Percentiles rank a stretch among this genome's conserved stretches.
Conservation (phyloP, 2,797 vertebrate species). For the Psittacula echo region DNA sequence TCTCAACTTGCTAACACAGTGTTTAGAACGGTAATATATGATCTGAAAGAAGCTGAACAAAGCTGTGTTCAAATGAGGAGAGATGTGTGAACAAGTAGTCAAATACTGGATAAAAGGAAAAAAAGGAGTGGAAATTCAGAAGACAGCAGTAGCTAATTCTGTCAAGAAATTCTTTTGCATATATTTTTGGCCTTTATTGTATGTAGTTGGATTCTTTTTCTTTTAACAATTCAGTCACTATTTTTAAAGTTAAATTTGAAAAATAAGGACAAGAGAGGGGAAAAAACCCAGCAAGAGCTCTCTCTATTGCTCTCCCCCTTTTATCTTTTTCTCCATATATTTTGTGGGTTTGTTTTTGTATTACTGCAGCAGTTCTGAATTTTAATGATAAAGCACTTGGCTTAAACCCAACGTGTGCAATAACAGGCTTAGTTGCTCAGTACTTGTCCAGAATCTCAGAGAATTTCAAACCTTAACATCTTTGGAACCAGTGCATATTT, state of each 20-base stretch:
- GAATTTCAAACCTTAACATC: conserved; percentile 13
- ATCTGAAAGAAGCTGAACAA: conserved; percentile 7
- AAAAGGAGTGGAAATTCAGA: neutral
- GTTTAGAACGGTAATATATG: neutral
- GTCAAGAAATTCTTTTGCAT: neutral
- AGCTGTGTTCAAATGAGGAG: neutral
- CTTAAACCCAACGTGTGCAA: neutral
- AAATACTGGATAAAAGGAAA: neutral
- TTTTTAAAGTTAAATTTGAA: conserved; percentile 36
- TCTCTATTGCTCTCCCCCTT: conserved; percentile 18
- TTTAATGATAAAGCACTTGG: conserved; percentile 56
- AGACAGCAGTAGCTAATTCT: neutral
- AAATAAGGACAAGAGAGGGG: neutral
- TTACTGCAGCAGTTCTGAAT: conserved; percentile 46
- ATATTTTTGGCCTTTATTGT: neutral
- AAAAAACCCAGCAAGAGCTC: neutral
- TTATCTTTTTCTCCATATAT: conserved; percentile 26
- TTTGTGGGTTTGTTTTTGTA: conserved; percentile 31
- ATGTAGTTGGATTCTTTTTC: neutral
- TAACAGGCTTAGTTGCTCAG: conserved; percentile 48
- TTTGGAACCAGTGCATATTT: neutral
- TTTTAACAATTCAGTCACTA: neutral
- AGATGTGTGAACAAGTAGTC: neutral
- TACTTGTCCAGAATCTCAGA: conserved; percentile 12
- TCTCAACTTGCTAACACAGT: neutral